Conservation (phyloP, 2,113 vertebrate genomes). For the human region GRCh38 chr1:25540001-25540500, state of each 20-base stretch:
- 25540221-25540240: not conserved
- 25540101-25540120: not conserved
- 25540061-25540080: not conserved
- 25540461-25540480: not conserved
- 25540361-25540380: not conserved
- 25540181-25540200: not conserved
- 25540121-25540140: not conserved
- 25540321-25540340: not conserved
- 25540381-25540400: constrained; percentile 22
- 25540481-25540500: not conserved
- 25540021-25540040: not conserved
- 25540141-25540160: not conserved
- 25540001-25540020: not conserved
- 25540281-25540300: not conserved
- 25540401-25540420: not conserved
- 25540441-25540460: not conserved
- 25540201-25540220: not conserved
- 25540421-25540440: not conserved
- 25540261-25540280: not conserved
- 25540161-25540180: not conserved
- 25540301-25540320: not conserved
- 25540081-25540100: not conserved
- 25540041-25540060: not conserved
- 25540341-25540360: not conserved
- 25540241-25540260: not conserved